These are phyloP conservation scores for Papilio glaucus DNA, from an alignment of 1,140 invertebrate species.

Conservation along the genomic window DNA sequence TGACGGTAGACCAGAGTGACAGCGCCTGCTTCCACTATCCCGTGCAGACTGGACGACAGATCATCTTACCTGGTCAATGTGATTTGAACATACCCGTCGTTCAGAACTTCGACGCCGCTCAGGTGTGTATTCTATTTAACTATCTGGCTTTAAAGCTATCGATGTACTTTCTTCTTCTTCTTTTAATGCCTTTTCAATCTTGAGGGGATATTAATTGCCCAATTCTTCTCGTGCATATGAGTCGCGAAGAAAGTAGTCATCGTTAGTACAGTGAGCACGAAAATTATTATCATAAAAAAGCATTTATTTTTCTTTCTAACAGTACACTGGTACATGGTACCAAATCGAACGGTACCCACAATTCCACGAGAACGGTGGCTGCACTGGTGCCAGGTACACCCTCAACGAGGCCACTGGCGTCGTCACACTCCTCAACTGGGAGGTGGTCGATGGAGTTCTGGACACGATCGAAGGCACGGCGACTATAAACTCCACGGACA, in stretches of 20 bases:
- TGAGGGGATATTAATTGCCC: too few relatives aligned
- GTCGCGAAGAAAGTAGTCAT: neutral
- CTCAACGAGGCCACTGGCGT: slow-evolving; percentile 47
- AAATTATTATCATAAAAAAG: slow-evolving; percentile 16
- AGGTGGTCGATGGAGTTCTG: slow-evolving; percentile 55
- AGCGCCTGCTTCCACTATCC: slow-evolving; percentile 72
- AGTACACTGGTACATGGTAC: slow-evolving; percentile 74
- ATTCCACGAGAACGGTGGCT: slow-evolving; percentile 52
- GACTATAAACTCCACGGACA: slow-evolving; percentile 50
- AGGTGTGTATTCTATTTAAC: slow-evolving; percentile 54
- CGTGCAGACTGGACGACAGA: slow-evolving; percentile 42
- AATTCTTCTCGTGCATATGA: neutral
- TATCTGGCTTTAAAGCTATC: too few relatives aligned
- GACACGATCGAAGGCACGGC: slow-evolving; percentile 56
- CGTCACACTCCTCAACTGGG: slow-evolving; percentile 60
- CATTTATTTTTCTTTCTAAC: slow-evolving; percentile 39
- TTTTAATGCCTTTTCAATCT: too few relatives aligned
- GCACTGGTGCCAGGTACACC: slow-evolving; percentile 58
- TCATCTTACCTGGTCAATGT: slow-evolving; percentile 69
- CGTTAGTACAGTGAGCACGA: neutral
- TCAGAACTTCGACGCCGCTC: slow-evolving; percentile 48
- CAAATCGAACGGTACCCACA: slow-evolving; percentile 66
- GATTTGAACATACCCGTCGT: slow-evolving; percentile 59
- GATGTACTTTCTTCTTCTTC: too few relatives aligned
- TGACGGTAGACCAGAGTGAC: slow-evolving; percentile 54